phyloP scores from a whole-genome alignment of 2,113 vertebrate species.

The Dasyornis broadbenti region DNA sequence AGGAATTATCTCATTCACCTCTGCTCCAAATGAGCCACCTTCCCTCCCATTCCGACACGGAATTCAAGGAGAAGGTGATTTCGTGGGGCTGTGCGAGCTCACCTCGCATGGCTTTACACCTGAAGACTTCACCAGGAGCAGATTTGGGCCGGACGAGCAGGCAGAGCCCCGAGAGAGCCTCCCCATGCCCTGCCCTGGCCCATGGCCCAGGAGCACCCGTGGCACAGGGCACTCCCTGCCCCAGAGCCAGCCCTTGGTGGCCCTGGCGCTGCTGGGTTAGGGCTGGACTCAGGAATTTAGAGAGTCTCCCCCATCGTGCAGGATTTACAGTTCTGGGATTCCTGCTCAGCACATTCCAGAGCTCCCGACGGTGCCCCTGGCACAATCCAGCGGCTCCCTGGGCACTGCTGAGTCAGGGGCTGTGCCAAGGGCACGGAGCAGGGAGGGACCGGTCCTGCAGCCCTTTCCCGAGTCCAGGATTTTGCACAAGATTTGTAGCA shows the following conservation, averaged over 20 bases:
- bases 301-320: neutral
- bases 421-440: neutral
- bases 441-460: fast-evolving
- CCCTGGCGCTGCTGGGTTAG: neutral
- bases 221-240: neutral
- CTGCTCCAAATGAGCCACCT: neutral
- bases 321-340: neutral
- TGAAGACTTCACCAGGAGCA: neutral
- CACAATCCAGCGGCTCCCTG: fast-evolving
- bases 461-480: fast-evolving
- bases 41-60: neutral
- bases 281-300: neutral
- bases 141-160: neutral
- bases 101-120: neutral
- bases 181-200: neutral
- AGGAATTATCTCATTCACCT: neutral
- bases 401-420: neutral
- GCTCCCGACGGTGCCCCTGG: neutral
- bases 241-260: neutral
- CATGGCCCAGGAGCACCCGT: fast-evolving
- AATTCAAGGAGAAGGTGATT: neutral
- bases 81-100: neutral
- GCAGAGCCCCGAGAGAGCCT: neutral
- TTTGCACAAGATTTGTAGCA: fast-evolving
- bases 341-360: neutral